Base-by-base conservation (phyloP, 2,113 vertebrate species). In the Saccopteryx bilineata region DNA sequence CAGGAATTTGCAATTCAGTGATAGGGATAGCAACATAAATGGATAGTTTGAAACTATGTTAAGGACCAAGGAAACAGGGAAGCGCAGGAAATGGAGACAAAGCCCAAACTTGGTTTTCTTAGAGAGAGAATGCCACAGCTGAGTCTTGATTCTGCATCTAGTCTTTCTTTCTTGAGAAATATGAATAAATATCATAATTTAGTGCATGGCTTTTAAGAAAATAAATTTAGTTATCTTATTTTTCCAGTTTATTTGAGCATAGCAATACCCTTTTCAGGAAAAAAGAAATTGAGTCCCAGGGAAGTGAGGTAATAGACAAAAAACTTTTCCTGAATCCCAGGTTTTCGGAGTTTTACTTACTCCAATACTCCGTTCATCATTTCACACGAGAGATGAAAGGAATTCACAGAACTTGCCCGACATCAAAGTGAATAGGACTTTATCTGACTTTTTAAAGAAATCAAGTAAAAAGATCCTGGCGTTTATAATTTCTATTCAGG, bases 401-500 rank as follows among this genome's bases (percentile, higher is more conserved):
- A 95, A 91, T 91, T 91, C 39, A 71, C 74, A 65, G 21, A 95
- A 91, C 24, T 74, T 88, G 86, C 39, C 91, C 76, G 86, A 93
- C 48, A 94, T 96, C 95, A 96, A 91, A 96, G 86, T 71, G 46
- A 95, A 76, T 33, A 79, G 28, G 11, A 94, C 95, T 89, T 95
- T 86, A 92, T 72, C 31, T 2, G 26, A 50, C 28, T 9, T 91
- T 91, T 91, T 24, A 72, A 82, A 26, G 52, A 87, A 94, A 92
- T 18, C 33, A 76, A 89, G 28, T n/a, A 84, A 85, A 96, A 89
- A 63, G 52, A 79, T 86, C 52, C 52, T 96, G 65, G 28, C 63
- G 72, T 81, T 96, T 97, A 96, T 91, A 87, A 91, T 91, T 88
- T 86, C 94, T 96, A 91, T 97, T 95, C 63, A 86, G 78, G 74